Evolutionary conservation across 2,797 vertebrate genomes (phyloP).

Genomic region (Bradypodion ventrale): DNA sequence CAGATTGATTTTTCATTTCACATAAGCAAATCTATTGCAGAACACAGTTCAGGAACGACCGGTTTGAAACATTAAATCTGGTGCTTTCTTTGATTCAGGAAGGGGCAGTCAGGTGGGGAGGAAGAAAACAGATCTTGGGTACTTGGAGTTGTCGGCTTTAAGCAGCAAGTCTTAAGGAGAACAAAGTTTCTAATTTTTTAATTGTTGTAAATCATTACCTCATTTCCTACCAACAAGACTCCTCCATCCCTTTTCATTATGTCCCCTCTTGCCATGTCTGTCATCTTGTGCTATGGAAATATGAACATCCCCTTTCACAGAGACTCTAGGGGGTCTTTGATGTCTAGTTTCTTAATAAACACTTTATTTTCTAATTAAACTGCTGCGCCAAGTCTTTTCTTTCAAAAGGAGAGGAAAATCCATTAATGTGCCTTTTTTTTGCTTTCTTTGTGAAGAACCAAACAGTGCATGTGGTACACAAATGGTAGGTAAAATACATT

Average conservation of each 20-base stretch:
- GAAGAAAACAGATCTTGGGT: conserved; percentile 50
- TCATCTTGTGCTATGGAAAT: conserved; percentile 81
- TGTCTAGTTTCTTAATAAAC: conserved; percentile 89
- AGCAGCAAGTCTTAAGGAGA: conserved; percentile 74
- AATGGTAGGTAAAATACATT: conserved; percentile 12
- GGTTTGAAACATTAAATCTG: conserved; percentile 62
- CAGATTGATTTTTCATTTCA: background rate
- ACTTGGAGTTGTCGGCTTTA: conserved; percentile 75
- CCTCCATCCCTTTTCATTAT: conserved; percentile 72
- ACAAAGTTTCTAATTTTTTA: conserved; percentile 71
- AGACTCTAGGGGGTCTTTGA: conserved; percentile 83
- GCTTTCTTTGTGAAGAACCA: conserved; percentile 36
- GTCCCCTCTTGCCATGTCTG: conserved; percentile 71
- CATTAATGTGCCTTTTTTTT: conserved; percentile 56
- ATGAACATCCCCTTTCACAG: conserved; percentile 79
- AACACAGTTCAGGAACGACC: conserved; percentile 15
- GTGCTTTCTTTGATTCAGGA: conserved; percentile 66
- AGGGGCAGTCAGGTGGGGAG: conserved; percentile 28
- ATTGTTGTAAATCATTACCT: conserved; percentile 83
- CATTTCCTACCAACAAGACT: conserved; percentile 76
- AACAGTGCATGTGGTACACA: background rate
- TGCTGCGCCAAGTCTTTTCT: conserved; percentile 78
- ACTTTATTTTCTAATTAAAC: conserved; percentile 87
- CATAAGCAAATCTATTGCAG: background rate
- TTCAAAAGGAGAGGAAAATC: conserved; percentile 68